Evolutionary conservation across 2,113 vertebrate species (phyloP).

Genomic region (Thunnus thynnus): DNA sequence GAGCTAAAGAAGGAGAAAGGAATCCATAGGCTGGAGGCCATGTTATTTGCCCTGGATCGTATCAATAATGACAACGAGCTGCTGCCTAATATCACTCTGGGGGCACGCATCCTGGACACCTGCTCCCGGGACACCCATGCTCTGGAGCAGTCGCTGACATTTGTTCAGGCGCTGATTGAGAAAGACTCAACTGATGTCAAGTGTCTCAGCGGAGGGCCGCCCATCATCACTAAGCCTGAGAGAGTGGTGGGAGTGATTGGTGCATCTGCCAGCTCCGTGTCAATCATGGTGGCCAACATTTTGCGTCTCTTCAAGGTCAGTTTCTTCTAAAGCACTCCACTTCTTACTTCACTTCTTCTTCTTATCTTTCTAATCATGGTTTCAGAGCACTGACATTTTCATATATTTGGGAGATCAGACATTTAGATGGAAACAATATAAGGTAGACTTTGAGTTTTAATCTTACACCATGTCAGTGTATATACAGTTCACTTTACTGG

Average conservation of each 20-base stretch:
- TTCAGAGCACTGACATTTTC: neutral
- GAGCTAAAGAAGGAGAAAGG: constrained; percentile 98
- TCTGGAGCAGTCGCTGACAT: constrained; percentile 96
- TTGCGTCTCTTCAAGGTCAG: constrained; percentile 97
- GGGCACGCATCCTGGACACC: constrained; percentile 95
- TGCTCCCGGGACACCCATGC: constrained; percentile 97
- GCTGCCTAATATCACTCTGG: constrained; percentile 96
- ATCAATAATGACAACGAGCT: constrained; percentile 97
- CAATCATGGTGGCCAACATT: constrained; percentile 99
- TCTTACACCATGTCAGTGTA: neutral
- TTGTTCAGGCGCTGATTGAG: constrained; percentile 96
- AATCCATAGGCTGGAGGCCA: constrained; percentile 96
- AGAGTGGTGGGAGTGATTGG: constrained; percentile 95
- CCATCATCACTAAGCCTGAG: constrained; percentile 96
- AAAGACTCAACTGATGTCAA: constrained; percentile 96
- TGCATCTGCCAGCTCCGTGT: constrained; percentile 95
- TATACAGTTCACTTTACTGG: neutral
- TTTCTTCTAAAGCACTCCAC: constrained; percentile 1
- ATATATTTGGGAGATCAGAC: neutral
- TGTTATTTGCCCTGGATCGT: constrained; percentile 95
- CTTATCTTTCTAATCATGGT: neutral
- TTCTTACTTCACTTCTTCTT: constrained; percentile 19
- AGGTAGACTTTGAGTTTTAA: neutral
- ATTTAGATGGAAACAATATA: constrained; percentile 1
- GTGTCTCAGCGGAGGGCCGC: constrained; percentile 92